These are phyloP conservation scores for Patiria pectinifera DNA, from an alignment of 53 echinoderm and acorn worm species.

Conservation along the genomic window DNA sequence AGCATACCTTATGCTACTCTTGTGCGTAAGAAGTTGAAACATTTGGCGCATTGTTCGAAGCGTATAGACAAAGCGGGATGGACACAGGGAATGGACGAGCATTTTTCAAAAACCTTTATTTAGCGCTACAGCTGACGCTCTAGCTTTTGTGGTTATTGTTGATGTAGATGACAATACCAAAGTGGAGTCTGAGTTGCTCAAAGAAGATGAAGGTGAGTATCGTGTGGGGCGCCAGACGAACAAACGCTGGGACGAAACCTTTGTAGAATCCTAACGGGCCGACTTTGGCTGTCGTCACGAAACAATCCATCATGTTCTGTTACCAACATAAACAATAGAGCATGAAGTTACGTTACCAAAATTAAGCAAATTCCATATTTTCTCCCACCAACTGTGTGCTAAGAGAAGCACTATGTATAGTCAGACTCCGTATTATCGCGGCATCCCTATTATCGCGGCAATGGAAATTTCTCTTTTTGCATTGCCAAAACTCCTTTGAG, in stretches of 20 bases:
- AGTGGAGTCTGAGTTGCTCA: constrained; percentile 86
- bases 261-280: constrained; percentile 94
- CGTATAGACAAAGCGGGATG: too few species aligned
- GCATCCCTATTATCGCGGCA: too few species aligned
- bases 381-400: too few species aligned
- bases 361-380: too few species aligned
- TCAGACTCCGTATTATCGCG: too few species aligned
- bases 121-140: not conserved
- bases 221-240: constrained; percentile 93
- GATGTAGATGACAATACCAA: constrained; percentile 60
- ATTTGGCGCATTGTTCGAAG: too few species aligned
- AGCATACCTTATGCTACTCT: too few species aligned
- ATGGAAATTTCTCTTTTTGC: too few species aligned
- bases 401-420: too few species aligned
- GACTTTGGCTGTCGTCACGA: constrained; percentile 69
- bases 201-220: constrained; percentile 92
- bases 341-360: not conserved
- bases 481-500: too few species aligned
- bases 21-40: too few species aligned
- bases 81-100: not conserved
- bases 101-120: not conserved
- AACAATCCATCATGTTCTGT: constrained; percentile 79
- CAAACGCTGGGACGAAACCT: constrained; percentile 90
- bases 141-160: constrained; percentile 31
- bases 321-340: not conserved